These are phyloP conservation scores for Echinarachnius parma DNA, from an alignment of 53 echinoderm and acorn worm species.

Conservation along the genomic window DNA sequence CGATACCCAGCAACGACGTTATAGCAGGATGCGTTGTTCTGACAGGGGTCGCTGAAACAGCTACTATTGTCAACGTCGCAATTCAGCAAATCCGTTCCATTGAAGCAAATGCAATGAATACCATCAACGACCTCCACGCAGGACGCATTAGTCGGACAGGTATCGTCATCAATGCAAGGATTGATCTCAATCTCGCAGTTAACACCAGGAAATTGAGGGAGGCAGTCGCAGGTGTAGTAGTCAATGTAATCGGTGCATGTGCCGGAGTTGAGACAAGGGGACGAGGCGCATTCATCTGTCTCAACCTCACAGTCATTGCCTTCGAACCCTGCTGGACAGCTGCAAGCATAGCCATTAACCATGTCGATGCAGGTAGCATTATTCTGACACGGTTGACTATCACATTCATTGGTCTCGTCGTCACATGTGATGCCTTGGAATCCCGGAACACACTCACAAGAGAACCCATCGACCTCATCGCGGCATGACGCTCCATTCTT, in stretches of 20 bases:
- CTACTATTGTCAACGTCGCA: slow-evolving; percentile 26
- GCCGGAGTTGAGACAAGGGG: slow-evolving; percentile 15
- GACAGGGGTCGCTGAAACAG: slow-evolving; percentile 62
- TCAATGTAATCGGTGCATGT: slow-evolving; percentile 6
- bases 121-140: too few species aligned
- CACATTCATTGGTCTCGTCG: slow-evolving; percentile 67
- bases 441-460: slow-evolving; percentile 24
- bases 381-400: slow-evolving; percentile 64
- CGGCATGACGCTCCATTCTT: slow-evolving; percentile 60
- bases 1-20: slow-evolving; percentile 63
- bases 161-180: too few species aligned
- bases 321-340: slow-evolving; percentile 21
- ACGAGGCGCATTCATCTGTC: slow-evolving; percentile 10
- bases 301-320: slow-evolving; percentile 8
- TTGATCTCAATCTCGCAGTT: slow-evolving; percentile 37
- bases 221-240: slow-evolving; percentile 19
- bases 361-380: slow-evolving; percentile 48
- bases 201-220: background rate
- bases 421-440: slow-evolving; percentile 64
- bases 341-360: slow-evolving; percentile 19
- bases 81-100: too few species aligned
- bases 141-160: too few species aligned
- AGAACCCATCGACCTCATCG: slow-evolving; percentile 49
- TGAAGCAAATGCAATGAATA: too few species aligned
- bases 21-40: slow-evolving; percentile 65